phyloP scores from a whole-genome alignment of 1,140 invertebrate species.

The Formica selysi region DNA sequence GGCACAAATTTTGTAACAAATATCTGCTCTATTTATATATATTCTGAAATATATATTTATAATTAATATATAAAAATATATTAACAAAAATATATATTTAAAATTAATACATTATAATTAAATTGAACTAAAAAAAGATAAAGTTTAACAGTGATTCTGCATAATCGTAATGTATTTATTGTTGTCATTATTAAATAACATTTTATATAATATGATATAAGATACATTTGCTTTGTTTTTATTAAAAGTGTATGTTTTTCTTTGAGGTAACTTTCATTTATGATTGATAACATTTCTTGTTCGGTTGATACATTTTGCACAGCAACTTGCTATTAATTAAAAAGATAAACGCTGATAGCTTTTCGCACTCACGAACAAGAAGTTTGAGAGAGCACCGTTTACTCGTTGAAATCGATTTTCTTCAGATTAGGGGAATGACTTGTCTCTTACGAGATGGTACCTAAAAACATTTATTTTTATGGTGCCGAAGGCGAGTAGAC shows the following conservation, averaged over 20 bases:
- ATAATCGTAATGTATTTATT: too few relatives aligned
- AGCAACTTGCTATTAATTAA: not conserved
- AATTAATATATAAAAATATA: not conserved
- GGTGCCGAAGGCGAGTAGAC: slow-evolving; percentile 27
- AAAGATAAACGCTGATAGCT: not conserved
- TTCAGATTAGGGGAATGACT: slow-evolving; percentile 65
- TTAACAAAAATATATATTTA: slow-evolving; percentile 12
- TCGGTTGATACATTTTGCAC: not conserved
- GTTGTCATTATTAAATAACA: not conserved
- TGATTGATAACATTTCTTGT: slow-evolving; percentile 12
- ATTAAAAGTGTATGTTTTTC: not conserved
- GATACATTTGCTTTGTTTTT: not conserved
- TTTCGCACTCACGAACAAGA: not conserved
- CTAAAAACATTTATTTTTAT: slow-evolving; percentile 64
- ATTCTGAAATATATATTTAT: not conserved
- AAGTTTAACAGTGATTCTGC: not conserved
- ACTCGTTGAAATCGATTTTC: slow-evolving; percentile 62
- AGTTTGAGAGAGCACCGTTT: slow-evolving; percentile 12
- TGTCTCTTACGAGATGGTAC: slow-evolving; percentile 13
- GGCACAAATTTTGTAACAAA: not conserved
- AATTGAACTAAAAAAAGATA: not conserved
- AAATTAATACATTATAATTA: not conserved
- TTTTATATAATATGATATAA: not conserved
- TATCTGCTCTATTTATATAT: not conserved
- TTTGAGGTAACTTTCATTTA: not conserved